Base-by-base conservation (phyloP, 1,140 invertebrate species). In the Stenopsyche tienmushanensis region DNA sequence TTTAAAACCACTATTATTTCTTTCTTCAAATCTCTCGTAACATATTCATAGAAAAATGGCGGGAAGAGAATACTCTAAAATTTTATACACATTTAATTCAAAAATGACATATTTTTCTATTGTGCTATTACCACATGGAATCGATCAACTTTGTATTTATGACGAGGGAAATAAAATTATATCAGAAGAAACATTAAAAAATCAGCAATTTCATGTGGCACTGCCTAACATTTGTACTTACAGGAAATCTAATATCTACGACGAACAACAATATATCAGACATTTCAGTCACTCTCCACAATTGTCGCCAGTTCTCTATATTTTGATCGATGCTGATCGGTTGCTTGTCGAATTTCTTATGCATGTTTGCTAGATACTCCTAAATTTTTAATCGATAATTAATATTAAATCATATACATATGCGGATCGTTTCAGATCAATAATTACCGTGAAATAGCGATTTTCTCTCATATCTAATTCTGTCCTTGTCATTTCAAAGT, bases 201-300 rank as follows among this genome's bases (percentile, higher is more conserved):
- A 15, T 44, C 41, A 13, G 13, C n/a, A n/a, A n/a, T n/a, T n/a
- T n/a, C n/a, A n/a, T n/a, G 2, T 13, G 13, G 2, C 3, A 13
- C 41, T 44, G 18, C n/a, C 62, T 67, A 23, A 25, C 42, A 15
- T 42, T 9, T 55, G 64, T 67, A 82, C 85, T 83, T 73, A 92
- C 90, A 3, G 92, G 85, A 80, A 86, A 93, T 71, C 94, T 81
- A 29, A 94, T 88, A 73, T 96, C 93, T 0, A 92, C 88, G 69
- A 96, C 90, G 8, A 94, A 81, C 1, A 96, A 79, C 1, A 96
- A 72, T 57, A 96, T 83, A 71, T 97, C 94, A 5, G 91, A 92
- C 84, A 95, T 94, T 78, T 97, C 94, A 8, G 94, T 73, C 1
- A 96, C 93, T 63, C 94, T 82, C 94, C 94, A 96, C 39, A 97